A percentile compares a stretch with the other conserved stretches of the same genome.
Evolutionary conservation across 2,113 vertebrate genomes (phyloP).

Genomic region (Rhineura floridana): DNA sequence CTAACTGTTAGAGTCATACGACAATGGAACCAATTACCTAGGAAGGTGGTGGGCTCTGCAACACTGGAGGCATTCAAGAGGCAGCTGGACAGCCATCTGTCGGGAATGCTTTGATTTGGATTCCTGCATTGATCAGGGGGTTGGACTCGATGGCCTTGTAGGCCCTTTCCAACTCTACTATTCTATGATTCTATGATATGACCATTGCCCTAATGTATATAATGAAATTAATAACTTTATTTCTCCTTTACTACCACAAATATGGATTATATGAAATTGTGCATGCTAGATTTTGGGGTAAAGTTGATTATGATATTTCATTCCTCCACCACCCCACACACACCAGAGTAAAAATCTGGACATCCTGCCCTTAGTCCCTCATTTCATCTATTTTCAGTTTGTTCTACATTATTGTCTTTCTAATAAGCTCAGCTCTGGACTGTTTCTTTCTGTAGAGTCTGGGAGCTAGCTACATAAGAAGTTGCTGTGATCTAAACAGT

Average conservation of each 20-base stretch:
- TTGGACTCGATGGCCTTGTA: too few relatives aligned
- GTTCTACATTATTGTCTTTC: neutral
- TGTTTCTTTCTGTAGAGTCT: slow-evolving; percentile 11
- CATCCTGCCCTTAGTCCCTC: neutral
- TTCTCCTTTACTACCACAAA: neutral
- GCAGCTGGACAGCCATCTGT: too few relatives aligned
- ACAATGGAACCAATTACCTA: too few relatives aligned
- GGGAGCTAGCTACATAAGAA: slow-evolving; percentile 7
- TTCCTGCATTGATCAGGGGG: too few relatives aligned
- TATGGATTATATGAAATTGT: neutral
- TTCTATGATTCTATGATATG: too few relatives aligned
- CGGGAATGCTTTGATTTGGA: too few relatives aligned
- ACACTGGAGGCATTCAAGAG: too few relatives aligned
- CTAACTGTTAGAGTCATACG: too few relatives aligned
- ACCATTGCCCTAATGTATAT: neutral
- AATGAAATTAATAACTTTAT: neutral
- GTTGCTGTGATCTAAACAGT: slow-evolving; percentile 26
- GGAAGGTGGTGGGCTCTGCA: too few relatives aligned
- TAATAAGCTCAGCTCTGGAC: neutral
- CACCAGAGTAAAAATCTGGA: neutral
- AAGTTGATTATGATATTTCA: neutral
- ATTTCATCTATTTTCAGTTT: slow-evolving; percentile 5
- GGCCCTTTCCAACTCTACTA: too few relatives aligned
- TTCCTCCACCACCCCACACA: slow-evolving; percentile 6
- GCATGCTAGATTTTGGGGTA: neutral